phyloP scores from a whole-genome alignment of 2,888 invertebrate species.

The Callimorpha dominula region DNA sequence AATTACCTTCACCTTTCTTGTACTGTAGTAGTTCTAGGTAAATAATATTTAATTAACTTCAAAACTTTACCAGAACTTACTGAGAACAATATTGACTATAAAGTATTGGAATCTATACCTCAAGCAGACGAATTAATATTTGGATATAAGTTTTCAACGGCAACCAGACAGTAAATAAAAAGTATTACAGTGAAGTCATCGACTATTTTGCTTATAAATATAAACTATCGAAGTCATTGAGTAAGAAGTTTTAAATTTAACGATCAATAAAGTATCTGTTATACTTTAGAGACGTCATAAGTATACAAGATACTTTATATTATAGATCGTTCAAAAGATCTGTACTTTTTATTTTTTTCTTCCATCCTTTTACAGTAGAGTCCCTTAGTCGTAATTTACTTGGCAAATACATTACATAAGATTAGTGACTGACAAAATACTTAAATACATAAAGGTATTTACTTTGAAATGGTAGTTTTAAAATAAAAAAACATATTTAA shows the following conservation, averaged over 20 bases:
- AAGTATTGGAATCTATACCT: conserved; percentile 7
- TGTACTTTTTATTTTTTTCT: no score
- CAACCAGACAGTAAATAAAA: conserved; percentile 5
- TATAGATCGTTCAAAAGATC: no score
- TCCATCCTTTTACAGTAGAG: no score
- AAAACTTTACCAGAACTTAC: conserved; percentile 1
- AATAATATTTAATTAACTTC: neutral
- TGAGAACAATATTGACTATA: conserved; percentile 11
- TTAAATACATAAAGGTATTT: no score
- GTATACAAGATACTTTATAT: no score
- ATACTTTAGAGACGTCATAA: no score
- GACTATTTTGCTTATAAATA: neutral
- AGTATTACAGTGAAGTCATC: conserved; percentile 1
- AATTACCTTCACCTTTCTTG: neutral
- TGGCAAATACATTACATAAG: no score
- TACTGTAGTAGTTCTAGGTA: neutral
- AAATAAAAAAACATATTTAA: no score
- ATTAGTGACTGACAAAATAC: no score
- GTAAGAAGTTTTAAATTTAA: neutral
- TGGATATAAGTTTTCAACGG: conserved; percentile 2
- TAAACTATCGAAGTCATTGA: conserved; percentile 5
- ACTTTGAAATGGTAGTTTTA: no score
- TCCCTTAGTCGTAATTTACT: no score
- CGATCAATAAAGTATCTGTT: no score
- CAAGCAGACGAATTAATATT: conserved; percentile 3